Conservation (phyloP, 92 coral and sea anemone species). For the Metridium senile region DNA sequence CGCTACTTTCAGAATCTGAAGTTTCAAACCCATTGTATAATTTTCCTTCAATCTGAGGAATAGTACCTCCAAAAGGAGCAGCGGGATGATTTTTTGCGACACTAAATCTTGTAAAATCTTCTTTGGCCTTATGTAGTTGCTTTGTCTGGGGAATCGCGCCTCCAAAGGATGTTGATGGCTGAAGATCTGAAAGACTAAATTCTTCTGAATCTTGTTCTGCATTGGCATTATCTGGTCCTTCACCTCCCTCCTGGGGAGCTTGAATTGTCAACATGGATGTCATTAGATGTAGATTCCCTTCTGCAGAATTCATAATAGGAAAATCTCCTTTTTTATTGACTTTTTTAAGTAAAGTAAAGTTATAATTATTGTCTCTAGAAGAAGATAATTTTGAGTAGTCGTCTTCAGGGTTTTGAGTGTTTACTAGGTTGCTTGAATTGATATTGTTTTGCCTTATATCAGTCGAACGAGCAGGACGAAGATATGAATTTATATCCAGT, state of each 20-base stretch:
- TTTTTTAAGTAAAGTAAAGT: neutral
- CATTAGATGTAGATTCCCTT: neutral
- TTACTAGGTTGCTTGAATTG: neutral
- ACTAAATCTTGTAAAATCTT: constrained; percentile 25
- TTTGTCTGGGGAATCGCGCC: neutral
- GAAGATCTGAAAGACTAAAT: neutral
- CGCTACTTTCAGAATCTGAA: constrained; percentile 78
- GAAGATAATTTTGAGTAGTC: neutral
- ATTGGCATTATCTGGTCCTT: neutral
- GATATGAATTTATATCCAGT: constrained; percentile 57
- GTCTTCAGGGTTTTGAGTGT: neutral
- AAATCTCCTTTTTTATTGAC: neutral
- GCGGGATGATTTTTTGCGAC: constrained; percentile 7
- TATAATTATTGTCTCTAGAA: constrained; percentile 5
- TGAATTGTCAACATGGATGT: constrained; percentile 1
- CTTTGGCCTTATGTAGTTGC: neutral
- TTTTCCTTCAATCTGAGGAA: constrained; percentile 88
- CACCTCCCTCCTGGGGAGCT: neutral
- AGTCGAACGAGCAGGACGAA: constrained; percentile 20
- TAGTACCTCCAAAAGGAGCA: constrained; percentile 35
- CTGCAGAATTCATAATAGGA: neutral
- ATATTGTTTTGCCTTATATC: constrained; percentile 5
- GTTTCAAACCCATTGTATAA: constrained; percentile 86
- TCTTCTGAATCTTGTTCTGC: neutral
- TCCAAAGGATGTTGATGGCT: neutral